Conservation (phyloP, 2,797 vertebrate genomes). For the Thripadectes ignobilis region DNA sequence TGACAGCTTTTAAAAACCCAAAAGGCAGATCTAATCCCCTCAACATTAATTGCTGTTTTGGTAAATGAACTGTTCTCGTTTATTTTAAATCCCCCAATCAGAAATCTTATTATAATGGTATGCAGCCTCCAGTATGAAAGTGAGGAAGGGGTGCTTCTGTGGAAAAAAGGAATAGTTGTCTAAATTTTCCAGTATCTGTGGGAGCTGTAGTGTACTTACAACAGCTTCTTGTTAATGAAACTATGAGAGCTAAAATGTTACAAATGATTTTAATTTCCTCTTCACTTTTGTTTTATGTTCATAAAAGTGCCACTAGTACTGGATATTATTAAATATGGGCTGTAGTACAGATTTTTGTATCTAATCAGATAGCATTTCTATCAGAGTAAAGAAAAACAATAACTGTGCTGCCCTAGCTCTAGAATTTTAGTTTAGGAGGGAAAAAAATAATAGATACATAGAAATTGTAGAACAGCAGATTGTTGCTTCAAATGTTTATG, state of each 20-base stretch:
- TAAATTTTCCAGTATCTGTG: neutral
- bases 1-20: constrained; percentile 6
- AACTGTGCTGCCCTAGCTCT: neutral
- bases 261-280: neutral
- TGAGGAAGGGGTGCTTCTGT: neutral
- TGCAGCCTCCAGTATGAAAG: neutral
- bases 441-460: neutral
- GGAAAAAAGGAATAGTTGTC: neutral
- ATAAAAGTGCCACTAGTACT: neutral
- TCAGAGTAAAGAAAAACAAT: neutral
- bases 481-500: neutral
- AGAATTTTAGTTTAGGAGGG: neutral
- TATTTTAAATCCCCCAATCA: neutral
- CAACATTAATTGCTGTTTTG: constrained; percentile 8
- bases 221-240: neutral
- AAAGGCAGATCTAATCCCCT: constrained; percentile 2
- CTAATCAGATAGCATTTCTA: neutral
- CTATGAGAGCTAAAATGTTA: neutral
- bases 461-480: neutral
- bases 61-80: neutral
- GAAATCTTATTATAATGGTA: constrained; percentile 21
- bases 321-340: neutral
- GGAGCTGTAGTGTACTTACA: neutral
- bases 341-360: neutral
- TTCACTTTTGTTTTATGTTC: neutral